Evolutionary conservation across 2,113 vertebrate species (phyloP).

Genomic region (Ciconia stormi): DNA sequence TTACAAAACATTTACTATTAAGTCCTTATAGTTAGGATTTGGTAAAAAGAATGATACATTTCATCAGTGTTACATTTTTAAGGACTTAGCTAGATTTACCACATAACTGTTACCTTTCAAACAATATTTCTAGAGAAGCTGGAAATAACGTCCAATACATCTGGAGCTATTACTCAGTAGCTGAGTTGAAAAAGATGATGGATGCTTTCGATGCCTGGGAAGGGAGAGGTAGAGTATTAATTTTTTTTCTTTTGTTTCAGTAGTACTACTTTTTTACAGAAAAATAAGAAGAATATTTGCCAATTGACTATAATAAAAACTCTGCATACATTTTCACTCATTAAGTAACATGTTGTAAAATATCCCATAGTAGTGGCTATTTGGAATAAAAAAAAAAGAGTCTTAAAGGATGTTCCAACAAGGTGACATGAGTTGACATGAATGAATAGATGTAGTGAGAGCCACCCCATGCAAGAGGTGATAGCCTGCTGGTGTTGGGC

Average conservation of each 20-base stretch:
- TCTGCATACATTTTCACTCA: neutral
- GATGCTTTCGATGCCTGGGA: slow-evolving; percentile 77
- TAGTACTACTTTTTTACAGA: neutral
- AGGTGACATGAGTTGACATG: neutral
- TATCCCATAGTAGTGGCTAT: neutral
- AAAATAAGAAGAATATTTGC: slow-evolving; percentile 1
- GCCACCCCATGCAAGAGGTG: neutral
- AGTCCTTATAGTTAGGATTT: neutral
- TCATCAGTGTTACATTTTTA: neutral
- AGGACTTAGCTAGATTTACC: neutral
- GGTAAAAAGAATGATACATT: neutral
- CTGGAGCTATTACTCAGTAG: slow-evolving; percentile 78
- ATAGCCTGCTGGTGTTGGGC: neutral
- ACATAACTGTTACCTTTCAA: slow-evolving; percentile 3
- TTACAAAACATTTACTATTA: neutral
- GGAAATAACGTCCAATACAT: slow-evolving; percentile 80
- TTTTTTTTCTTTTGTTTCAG: neutral
- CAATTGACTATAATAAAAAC: neutral
- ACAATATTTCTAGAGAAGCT: slow-evolving; percentile 74
- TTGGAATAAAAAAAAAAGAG: neutral
- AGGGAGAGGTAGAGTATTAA: slow-evolving; percentile 69
- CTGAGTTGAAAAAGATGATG: slow-evolving; percentile 77
- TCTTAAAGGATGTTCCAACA: neutral
- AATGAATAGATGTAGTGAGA: neutral
- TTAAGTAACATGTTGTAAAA: neutral